Base-by-base conservation (phyloP, 92 coral and sea anemone species). In the Blastomussa wellsi region DNA sequence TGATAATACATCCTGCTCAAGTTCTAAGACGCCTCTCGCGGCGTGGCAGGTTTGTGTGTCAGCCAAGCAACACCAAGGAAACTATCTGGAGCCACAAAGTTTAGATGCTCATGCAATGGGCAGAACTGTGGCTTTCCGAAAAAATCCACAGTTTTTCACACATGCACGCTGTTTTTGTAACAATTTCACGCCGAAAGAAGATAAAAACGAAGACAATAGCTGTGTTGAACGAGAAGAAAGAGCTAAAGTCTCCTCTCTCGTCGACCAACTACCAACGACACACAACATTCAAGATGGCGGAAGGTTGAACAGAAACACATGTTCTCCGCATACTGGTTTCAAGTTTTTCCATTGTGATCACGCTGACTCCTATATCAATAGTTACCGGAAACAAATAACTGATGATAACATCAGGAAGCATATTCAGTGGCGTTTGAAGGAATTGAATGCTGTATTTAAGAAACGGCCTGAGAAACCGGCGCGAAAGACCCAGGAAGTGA, bases 371-470 rank as follows among this genome's bases (percentile, higher is more conserved):
- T 82, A 92, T 76, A 95, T 91, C 62, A 79, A 76, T 48, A 89
- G 85, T 76, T 97, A 97, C 73, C 84, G 95, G 66, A 92, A 93
- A 75, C 84, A 76, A 53, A 88, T 97, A 22, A 94, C 99, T 16
- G 37, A 88, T 17, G 74, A 72, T 19, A 79, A 79, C 31, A 87
- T 92, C 35, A 85, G 68, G 19, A 87, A 52, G 26, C 91, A 92
- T 73, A 79, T 94, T 78, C 88, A 73, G 16, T 75, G 64, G 37
- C 81, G 87, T 64, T 47, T 92, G 31, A 78, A 72, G 74, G 62
- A 84, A 73, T 80, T 13, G 44, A 47, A 55, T 49, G 31, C 53
- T 22, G 67, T 55, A 33, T n/a, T n/a, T n/a, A 83, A 77, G 48
- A 82, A 29, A 75, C 80, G 80, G 20, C 52, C 74, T n/a, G 67